Conservation (phyloP, 2,113 vertebrate species). For the Sula dactylatra region DNA sequence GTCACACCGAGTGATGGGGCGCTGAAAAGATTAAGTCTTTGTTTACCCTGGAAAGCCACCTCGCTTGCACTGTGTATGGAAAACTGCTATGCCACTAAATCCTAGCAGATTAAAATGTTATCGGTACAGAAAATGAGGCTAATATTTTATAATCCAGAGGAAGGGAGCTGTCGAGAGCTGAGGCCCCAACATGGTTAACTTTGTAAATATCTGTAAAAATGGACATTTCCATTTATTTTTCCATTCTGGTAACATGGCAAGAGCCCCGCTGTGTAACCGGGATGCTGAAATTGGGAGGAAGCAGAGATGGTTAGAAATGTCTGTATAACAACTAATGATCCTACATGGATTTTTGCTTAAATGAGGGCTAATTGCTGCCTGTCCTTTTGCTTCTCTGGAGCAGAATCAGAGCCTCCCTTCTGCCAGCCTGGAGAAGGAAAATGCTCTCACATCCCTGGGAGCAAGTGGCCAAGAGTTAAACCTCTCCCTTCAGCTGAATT, state of each 20-base stretch:
- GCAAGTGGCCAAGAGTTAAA: conserved; percentile 62
- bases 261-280: rapidly evolving
- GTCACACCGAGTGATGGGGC: not conserved
- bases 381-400: conserved; percentile 5
- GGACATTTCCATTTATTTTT: not conserved
- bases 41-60: conserved; percentile 7
- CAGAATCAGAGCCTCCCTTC: not conserved
- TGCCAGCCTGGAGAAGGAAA: conserved; percentile 3
- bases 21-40: not conserved
- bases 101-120: not conserved
- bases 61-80: not conserved
- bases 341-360: not conserved
- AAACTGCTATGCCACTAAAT: not conserved
- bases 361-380: not conserved
- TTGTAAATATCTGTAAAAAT: not conserved
- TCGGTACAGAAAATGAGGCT: not conserved
- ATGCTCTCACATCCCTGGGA: not conserved
- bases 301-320: not conserved
- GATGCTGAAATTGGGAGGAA: not conserved
- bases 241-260: not conserved
- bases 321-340: not conserved
- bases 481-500: conserved; percentile 48
- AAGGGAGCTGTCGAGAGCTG: not conserved
- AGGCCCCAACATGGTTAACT: not conserved
- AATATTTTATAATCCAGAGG: not conserved